Base-by-base conservation (phyloP, 2,888 invertebrate species). In the Chydorus sphaericus region DNA sequence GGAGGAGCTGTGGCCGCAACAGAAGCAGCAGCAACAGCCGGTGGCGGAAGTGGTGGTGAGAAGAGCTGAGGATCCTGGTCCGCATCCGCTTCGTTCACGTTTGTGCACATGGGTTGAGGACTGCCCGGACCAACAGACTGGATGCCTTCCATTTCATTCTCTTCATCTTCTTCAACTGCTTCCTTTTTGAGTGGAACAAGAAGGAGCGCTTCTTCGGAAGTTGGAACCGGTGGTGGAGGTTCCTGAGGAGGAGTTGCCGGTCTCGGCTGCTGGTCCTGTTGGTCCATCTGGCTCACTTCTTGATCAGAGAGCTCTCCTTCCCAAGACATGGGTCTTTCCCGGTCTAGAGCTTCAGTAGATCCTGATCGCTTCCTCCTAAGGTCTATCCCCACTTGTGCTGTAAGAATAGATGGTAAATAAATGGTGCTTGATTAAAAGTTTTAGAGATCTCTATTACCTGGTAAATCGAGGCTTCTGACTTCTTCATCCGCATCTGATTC, bases 241-340 rank as follows among this genome's bases (percentile, higher is more conserved):
- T 53, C 28, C 23, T 30, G 44, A n/a, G 44, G 44, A 16, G 36
- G 36, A n/a, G n/a, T 51, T 2, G 23, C 30, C 33, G 20, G 11
- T 48, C 14, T 3, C 31, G 31, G n/a, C 18, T 8, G 10, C 11
- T 36, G 11, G 14, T 7, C 44, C 30, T 33, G 20, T 30, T 50
- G 33, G 20, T 50, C 30, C 30, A 31, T 48, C 23, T 38, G 53
- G 71, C 71, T 70, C 26, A 73, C 72, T 66, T 88, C 88, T n/a
- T 83, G 80, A 67, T 91, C 91, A 2, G 89, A 90, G 11, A 91
- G 77, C 69, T 89, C 90, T 8, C 91, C 91, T 69, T 91, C 91
- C 91, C 91, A 91, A 7, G 89, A 90, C 91, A 92, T 92, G 50
- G 91, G 91, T 54, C 91, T 72, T 61, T 74, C 75, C n/a, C 72